phyloP scores from a whole-genome alignment of 2,113 vertebrate species.

The Xyliphius kryptos region DNA sequence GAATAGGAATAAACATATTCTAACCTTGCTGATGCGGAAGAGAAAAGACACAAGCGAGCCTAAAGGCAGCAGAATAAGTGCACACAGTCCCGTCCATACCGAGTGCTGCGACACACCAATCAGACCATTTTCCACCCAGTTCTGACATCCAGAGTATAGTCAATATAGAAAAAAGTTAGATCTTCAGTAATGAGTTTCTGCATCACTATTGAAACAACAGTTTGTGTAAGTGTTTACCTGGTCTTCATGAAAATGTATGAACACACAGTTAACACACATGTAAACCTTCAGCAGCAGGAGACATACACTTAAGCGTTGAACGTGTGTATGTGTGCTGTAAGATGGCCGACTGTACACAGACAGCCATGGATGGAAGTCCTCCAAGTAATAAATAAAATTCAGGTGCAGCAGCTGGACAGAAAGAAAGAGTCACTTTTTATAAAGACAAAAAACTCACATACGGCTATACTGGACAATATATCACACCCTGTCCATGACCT shows the following conservation, averaged over 20 bases:
- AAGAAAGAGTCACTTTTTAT: no score
- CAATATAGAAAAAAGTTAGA: slow-evolving; percentile 14
- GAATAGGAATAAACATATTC: neutral
- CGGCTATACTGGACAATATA: no score
- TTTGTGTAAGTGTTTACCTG: no score
- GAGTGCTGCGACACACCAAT: slow-evolving; percentile 46
- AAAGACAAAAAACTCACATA: no score
- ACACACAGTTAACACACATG: slow-evolving; percentile 50
- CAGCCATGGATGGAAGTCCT: slow-evolving; percentile 69
- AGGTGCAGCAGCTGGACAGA: slow-evolving; percentile 59
- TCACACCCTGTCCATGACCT: no score
- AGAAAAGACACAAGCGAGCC: slow-evolving; percentile 61
- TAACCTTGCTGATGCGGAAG: slow-evolving; percentile 60
- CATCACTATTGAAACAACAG: no score
- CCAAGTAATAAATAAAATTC: slow-evolving; percentile 61
- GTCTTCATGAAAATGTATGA: slow-evolving; percentile 47
- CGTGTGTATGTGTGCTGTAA: slow-evolving; percentile 50
- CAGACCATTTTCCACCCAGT: slow-evolving; percentile 41
- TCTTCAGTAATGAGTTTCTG: no score
- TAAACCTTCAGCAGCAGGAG: slow-evolving; percentile 60
- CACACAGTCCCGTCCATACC: slow-evolving; percentile 54
- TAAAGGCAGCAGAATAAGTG: slow-evolving; percentile 53
- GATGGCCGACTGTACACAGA: slow-evolving; percentile 59
- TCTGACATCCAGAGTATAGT: slow-evolving; percentile 56
- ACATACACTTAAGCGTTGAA: slow-evolving; percentile 61